Conservation (phyloP, 2,888 invertebrate species). For the Drosophila yooni region DNA sequence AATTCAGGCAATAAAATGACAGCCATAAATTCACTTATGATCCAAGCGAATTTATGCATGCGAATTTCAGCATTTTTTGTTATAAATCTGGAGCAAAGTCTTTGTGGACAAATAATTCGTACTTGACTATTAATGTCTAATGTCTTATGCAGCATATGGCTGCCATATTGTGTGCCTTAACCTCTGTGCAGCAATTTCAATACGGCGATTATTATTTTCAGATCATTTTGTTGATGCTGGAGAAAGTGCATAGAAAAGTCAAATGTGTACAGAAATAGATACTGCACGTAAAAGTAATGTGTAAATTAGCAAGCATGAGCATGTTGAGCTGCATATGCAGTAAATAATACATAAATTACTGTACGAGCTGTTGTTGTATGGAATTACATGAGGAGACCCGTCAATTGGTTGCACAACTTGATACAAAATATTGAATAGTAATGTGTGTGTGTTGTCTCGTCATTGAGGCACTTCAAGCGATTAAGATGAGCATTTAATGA, state of each 20-base stretch:
- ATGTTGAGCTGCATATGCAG: background rate
- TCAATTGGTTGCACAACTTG: background rate
- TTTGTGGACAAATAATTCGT: background rate
- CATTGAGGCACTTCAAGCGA: slow-evolving; percentile 4
- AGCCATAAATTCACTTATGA: background rate
- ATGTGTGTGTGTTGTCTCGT: slow-evolving; percentile 13
- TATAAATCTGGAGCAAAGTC: background rate
- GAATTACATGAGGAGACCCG: background rate
- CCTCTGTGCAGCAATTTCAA: background rate
- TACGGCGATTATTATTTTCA: background rate
- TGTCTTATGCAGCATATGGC: slow-evolving; percentile 9
- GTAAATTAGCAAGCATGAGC: background rate
- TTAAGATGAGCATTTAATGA: slow-evolving; percentile 35
- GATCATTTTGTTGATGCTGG: background rate
- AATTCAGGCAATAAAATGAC: background rate
- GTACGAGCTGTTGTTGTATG: background rate
- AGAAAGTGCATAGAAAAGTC: background rate
- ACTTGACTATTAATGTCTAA: background rate
- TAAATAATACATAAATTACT: background rate
- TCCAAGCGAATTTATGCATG: background rate
- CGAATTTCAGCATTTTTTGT: slow-evolving; percentile 1
- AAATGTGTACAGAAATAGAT: background rate
- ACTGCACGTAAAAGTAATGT: background rate
- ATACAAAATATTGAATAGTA: background rate
- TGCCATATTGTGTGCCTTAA: slow-evolving; percentile 14